phyloP scores from a whole-genome alignment of 1,140 invertebrate genomes.

The Zaprionus ornatus region DNA sequence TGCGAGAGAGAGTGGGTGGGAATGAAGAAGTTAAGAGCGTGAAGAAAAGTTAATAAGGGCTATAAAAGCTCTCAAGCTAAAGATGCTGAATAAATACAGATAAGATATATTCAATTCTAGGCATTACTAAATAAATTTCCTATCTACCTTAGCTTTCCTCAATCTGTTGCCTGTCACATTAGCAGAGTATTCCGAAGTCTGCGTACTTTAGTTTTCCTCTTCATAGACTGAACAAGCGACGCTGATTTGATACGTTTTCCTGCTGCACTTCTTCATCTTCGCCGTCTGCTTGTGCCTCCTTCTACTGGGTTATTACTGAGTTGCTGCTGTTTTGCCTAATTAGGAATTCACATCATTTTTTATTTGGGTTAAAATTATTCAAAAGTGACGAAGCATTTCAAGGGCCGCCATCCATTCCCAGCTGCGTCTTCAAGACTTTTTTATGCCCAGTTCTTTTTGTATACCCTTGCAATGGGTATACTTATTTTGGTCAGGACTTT shows the following conservation, averaged over 20 bases:
- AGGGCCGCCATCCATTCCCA: slow-evolving; percentile 35
- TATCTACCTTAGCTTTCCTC: too few species aligned
- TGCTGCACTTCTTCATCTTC: slow-evolving; percentile 25
- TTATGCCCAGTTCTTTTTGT: slow-evolving; percentile 16
- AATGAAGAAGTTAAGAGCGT: too few species aligned
- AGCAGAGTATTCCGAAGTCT: slow-evolving; percentile 14
- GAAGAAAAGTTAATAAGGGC: too few species aligned
- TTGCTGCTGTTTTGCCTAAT: slow-evolving; percentile 67
- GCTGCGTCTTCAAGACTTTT: slow-evolving; percentile 58
- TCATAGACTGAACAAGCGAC: slow-evolving; percentile 55
- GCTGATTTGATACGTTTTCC: slow-evolving; percentile 63
- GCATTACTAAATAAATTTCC: too few species aligned
- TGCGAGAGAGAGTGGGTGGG: too few species aligned
- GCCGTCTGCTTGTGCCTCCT: not conserved
- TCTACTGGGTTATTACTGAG: slow-evolving; percentile 9
- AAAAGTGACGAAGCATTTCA: slow-evolving; percentile 70
- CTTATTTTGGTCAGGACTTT: too few species aligned
- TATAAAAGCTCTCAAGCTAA: too few species aligned
- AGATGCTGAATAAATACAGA: not conserved
- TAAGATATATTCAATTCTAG: too few species aligned
- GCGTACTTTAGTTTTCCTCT: slow-evolving; percentile 1
- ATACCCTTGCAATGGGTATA: too few species aligned
- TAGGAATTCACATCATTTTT: slow-evolving; percentile 84
- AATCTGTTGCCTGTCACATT: not conserved
- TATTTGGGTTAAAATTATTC: slow-evolving; percentile 83